Evolutionary conservation across 2,797 vertebrate species (phyloP), one percentile per base, ranked within the genome.

Genomic region (Streptopelia turtur): DNA sequence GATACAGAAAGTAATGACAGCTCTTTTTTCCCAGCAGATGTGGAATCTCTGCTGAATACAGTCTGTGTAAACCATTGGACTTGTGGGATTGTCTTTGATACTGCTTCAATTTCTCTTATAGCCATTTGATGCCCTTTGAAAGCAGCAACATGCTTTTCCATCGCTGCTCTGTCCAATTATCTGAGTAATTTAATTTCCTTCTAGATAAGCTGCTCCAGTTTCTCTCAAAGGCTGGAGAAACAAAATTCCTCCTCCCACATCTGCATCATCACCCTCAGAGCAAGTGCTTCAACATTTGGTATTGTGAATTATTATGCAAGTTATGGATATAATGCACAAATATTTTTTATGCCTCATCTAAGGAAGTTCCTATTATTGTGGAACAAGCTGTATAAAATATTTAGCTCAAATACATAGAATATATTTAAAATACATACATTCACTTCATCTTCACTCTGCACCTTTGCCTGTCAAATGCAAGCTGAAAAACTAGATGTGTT

Each of bases 181-280:
- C 86, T 96, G 87, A 95, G 95, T 97, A 97, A 97, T 96, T 96
- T 78, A 93, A 63, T 95, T 97, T 82, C 90, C 89, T 95, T 70
- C 77, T 35, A 90, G 83, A 89, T 81, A 92, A 93, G 56, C 87
- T 95, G 47, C 68, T 72, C 27, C 59, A 93, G 52, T 84, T 92
- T 79, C 90, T 94, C 87, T 94, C 50, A 31, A 5, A 49, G 84
- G 90, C 84, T 92, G 45, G 3, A 28, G 49, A 82, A 70, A 41
- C 64, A 60, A 47, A 84, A 80, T 79, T 85, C 30, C 70, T 95
- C 66, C 57, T 84, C 24, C 57, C 74, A 31, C 41, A 33, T 81
- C 86, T 84, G 78, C 53, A 77, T 77, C 72, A 35, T 55, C 81
- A 24, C 72, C 60, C 76, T 81, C 79, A 64, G 71, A 71, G 53